Conservation (phyloP, 1,140 invertebrate species). For the Cotesia chilonis region DNA sequence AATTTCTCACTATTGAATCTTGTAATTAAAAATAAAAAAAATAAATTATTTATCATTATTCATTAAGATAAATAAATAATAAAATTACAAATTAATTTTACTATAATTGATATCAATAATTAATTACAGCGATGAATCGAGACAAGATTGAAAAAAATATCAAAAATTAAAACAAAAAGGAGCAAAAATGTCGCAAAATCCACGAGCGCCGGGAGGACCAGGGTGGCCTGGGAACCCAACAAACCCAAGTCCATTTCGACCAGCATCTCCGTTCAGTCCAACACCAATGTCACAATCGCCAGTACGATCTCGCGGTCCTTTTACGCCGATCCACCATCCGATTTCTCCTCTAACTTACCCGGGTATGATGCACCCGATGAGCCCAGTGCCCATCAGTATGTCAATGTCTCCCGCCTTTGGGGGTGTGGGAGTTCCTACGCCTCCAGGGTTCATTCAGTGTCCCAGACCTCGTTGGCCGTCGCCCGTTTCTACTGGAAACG, state of each 20-base stretch:
- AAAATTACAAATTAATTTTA: too few species aligned
- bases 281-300: constrained; percentile 42
- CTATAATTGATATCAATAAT: constrained; percentile 2
- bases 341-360: constrained; percentile 55
- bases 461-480: constrained; percentile 73
- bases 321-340: constrained; percentile 52
- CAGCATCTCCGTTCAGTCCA: constrained; percentile 50
- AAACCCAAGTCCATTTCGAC: constrained; percentile 49
- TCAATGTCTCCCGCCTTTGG: constrained; percentile 62
- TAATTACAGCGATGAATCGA: not conserved
- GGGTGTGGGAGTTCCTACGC: constrained; percentile 43
- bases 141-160: constrained; percentile 36
- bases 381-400: constrained; percentile 60
- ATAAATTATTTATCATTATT: too few species aligned
- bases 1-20: too few species aligned
- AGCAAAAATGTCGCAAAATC: constrained; percentile 62
- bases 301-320: constrained; percentile 41
- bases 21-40: too few species aligned
- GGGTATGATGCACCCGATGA: constrained; percentile 59
- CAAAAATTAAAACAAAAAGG: constrained; percentile 41
- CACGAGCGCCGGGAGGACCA: constrained; percentile 63
- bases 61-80: too few species aligned
- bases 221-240: constrained; percentile 46
- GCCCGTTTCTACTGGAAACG: constrained; percentile 58
- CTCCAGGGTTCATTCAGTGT: constrained; percentile 65